phyloP scores from a whole-genome alignment of 1,140 invertebrate genomes.

The Temnothorax longispinosus region DNA sequence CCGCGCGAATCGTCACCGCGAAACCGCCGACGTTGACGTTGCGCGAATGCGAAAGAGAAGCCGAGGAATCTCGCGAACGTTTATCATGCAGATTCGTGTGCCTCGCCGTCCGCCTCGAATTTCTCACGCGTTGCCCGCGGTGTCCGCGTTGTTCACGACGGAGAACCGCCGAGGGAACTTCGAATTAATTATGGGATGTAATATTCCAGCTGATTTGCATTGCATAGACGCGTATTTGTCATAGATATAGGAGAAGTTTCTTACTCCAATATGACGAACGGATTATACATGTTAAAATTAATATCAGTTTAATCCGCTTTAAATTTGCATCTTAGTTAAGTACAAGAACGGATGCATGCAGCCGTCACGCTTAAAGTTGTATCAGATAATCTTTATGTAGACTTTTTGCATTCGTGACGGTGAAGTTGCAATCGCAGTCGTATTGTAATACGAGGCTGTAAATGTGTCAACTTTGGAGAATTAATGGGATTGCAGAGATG shows the following conservation, averaged over 20 bases:
- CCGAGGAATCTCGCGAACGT: constrained; percentile 45
- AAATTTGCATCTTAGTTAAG: constrained; percentile 11
- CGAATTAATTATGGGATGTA: background rate
- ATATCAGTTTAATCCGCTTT: background rate
- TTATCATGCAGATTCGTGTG: constrained; percentile 56
- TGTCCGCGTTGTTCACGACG: background rate
- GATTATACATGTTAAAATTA: background rate
- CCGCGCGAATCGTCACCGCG: constrained; percentile 71
- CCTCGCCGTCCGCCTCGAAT: constrained; percentile 26
- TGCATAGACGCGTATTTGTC: background rate
- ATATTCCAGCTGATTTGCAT: constrained; percentile 1
- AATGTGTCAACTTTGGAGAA: background rate
- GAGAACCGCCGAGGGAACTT: background rate
- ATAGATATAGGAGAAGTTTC: background rate
- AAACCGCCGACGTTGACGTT: constrained; percentile 52
- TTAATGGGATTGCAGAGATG: constrained; percentile 2
- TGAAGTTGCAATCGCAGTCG: background rate
- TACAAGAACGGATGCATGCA: background rate
- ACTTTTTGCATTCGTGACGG: background rate
- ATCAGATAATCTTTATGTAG: background rate
- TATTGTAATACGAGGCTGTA: background rate
- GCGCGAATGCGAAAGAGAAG: constrained; percentile 47
- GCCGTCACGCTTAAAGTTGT: background rate
- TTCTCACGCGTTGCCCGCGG: constrained; percentile 13
- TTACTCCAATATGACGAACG: background rate